Conservation (phyloP, 2,888 invertebrate genomes). For the Acrobasis suavella region DNA sequence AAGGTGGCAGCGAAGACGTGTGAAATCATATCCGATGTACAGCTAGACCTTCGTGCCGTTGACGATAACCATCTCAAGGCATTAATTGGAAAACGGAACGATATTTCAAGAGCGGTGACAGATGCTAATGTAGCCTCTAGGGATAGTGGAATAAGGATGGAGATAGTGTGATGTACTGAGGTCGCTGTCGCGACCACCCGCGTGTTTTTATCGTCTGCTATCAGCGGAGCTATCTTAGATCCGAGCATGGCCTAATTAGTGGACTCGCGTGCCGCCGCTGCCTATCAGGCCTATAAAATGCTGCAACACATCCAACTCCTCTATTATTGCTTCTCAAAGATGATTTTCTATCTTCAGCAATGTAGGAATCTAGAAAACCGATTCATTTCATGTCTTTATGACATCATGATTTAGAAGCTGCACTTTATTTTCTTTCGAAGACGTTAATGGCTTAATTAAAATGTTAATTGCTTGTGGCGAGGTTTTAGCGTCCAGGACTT, state of each 20-base stretch:
- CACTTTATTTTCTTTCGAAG: neutral
- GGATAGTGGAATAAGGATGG: constrained; percentile 24
- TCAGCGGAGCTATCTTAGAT: constrained; percentile 54
- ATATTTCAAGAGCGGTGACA: constrained; percentile 17
- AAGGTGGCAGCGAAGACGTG: constrained; percentile 22
- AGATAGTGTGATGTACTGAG: constrained; percentile 28
- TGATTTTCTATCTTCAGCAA: neutral
- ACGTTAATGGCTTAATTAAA: constrained; percentile 21
- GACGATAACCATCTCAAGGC: constrained; percentile 27
- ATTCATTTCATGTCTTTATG: neutral
- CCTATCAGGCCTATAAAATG: constrained; percentile 41
- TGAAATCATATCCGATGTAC: constrained; percentile 20
- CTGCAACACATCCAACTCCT: constrained; percentile 30
- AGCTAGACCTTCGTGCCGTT: constrained; percentile 22
- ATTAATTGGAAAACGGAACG: constrained; percentile 29
- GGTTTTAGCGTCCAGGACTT: constrained; percentile 41
- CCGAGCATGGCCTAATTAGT: constrained; percentile 64
- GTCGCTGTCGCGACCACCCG: constrained; percentile 48
- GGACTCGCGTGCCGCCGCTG: constrained; percentile 52
- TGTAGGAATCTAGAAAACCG: constrained; percentile 15
- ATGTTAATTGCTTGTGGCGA: constrained; percentile 30
- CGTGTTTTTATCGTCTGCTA: constrained; percentile 48
- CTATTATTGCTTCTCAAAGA: neutral
- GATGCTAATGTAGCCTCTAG: constrained; percentile 26
- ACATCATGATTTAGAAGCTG: constrained; percentile 5